phyloP scores from a whole-genome alignment of 2,113 vertebrate genomes.

The Chaenogobius annularis region DNA sequence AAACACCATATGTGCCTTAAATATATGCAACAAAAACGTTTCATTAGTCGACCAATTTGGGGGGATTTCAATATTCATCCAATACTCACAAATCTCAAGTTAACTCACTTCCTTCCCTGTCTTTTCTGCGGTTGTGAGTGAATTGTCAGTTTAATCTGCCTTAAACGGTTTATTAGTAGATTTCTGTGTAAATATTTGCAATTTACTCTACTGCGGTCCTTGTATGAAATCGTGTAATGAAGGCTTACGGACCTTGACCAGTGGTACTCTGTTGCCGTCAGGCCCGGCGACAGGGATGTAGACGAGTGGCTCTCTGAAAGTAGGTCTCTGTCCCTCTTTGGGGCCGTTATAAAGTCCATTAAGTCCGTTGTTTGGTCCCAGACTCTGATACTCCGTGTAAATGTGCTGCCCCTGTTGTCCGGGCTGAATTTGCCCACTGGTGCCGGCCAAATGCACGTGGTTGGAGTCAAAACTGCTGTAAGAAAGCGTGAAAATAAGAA shows the following conservation, averaged over 20 bases:
- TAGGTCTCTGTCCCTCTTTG: constrained; percentile 69
- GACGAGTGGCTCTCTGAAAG: constrained; percentile 71
- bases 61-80: no score
- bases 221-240: no score
- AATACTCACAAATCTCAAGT: no score
- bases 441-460: constrained; percentile 85
- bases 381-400: constrained; percentile 87
- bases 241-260: constrained; percentile 70
- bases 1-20: background rate
- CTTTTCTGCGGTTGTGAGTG: no score
- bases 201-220: no score
- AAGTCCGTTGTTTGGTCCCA: constrained; percentile 68
- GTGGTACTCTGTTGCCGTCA: constrained; percentile 82
- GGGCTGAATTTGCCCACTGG: constrained; percentile 78
- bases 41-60: no score
- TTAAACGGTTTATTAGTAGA: no score
- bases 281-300: constrained; percentile 75
- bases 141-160: no score
- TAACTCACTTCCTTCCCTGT: no score
- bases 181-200: no score
- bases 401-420: constrained; percentile 87
- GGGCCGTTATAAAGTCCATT: constrained; percentile 60
- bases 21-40: no score
- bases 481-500: background rate
- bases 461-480: constrained; percentile 79